A percentile compares a stretch with the other conserved stretches of the same genome.
Evolutionary conservation across 2,797 vertebrate genomes (phyloP).

Genomic region (Spinibarbus caldwelli): DNA sequence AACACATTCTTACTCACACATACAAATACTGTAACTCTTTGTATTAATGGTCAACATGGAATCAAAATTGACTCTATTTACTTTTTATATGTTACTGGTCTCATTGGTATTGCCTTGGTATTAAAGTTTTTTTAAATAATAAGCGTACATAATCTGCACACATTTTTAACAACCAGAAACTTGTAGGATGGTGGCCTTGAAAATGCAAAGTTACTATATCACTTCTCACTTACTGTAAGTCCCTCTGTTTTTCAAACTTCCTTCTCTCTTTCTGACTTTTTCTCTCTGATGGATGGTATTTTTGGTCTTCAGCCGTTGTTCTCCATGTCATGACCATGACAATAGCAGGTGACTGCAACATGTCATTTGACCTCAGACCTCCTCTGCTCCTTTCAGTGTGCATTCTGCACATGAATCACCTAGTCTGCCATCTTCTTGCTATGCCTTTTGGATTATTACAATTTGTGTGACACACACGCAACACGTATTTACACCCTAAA

Average conservation of each 20-base stretch:
- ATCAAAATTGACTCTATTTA: background rate
- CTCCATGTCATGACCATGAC: slow-evolving; percentile 97
- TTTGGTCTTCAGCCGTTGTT: slow-evolving; percentile 90
- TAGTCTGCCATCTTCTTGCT: slow-evolving; percentile 56
- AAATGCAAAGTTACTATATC: background rate
- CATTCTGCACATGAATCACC: slow-evolving; percentile 51
- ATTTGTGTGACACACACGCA: background rate
- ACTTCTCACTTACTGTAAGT: slow-evolving; percentile 23
- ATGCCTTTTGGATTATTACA: slow-evolving; percentile 34
- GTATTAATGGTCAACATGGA: background rate
- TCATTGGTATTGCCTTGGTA: background rate
- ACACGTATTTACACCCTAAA: background rate
- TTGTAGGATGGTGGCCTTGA: background rate
- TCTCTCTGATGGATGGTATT: slow-evolving; percentile 81
- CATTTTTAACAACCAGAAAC: background rate
- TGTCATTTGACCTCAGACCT: slow-evolving; percentile 78
- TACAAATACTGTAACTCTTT: background rate
- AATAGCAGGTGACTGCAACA: slow-evolving; percentile 97
- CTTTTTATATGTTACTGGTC: background rate
- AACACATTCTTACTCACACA: slow-evolving; percentile 5
- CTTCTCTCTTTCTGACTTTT: slow-evolving; percentile 66
- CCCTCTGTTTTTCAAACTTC: slow-evolving; percentile 33
- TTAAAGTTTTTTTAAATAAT: background rate
- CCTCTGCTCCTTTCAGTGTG: slow-evolving; percentile 64
- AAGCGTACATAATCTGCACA: background rate